Conservation (phyloP, 2,888 invertebrate species). For the Troglohyphantes excavatus region DNA sequence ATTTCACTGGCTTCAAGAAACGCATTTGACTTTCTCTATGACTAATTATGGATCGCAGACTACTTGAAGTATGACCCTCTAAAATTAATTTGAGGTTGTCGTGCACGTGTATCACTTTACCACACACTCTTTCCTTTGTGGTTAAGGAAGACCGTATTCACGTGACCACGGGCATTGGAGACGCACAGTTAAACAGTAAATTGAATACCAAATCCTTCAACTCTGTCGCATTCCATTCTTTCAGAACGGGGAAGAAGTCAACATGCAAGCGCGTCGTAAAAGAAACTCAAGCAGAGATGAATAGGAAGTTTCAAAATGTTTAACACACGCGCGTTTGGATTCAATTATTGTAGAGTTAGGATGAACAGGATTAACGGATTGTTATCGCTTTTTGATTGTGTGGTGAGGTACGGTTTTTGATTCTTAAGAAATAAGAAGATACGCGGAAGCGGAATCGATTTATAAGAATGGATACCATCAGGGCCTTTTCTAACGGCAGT, state of each 20-base stretch:
- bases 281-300: neutral
- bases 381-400: slow-evolving; percentile 31
- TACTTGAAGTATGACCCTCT: no score
- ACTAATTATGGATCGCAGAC: no score
- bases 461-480: no score
- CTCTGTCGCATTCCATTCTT: neutral
- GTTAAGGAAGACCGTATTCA: neutral
- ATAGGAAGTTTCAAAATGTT: neutral
- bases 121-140: neutral
- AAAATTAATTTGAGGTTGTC: neutral
- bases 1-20: no score
- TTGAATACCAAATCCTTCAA: neutral
- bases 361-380: no score
- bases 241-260: neutral
- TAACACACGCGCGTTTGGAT: neutral
- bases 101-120: neutral
- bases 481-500: no score
- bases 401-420: no score
- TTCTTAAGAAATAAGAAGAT: no score
- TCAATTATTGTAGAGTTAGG: neutral
- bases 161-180: neutral
- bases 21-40: no score
- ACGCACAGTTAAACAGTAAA: neutral
- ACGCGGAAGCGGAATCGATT: no score
- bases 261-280: neutral